Base-by-base conservation (phyloP, 2,888 invertebrate species). In the Taphrorychus bicolor region DNA sequence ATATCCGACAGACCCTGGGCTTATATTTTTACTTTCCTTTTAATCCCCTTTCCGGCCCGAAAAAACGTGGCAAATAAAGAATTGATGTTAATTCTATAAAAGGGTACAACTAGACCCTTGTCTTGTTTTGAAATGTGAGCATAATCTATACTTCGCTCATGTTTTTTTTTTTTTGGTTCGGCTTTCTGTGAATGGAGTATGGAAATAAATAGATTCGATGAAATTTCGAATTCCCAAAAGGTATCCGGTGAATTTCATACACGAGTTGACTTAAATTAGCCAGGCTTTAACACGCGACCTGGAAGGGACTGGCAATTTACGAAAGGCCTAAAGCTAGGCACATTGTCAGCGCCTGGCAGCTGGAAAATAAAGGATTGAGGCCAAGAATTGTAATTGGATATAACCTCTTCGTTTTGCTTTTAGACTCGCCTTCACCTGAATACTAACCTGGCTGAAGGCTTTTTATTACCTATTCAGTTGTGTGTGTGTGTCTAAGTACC, bases 71-170 rank as follows among this genome's bases (percentile, higher is more conserved):
- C 24, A 16, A 48, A 59, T 59, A 59, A 59, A 59, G 23, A 59
- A 59, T 59, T 59, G 14, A 59, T 59, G 45, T 59, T 59, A 59
- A 59, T 59, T 48, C 17, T 24, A 24, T 48, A 16, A 59, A 59
- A 48, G 58, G 58, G 11, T 19, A 17, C n/a, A 16, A 23, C 22
- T 41, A 17, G 21, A 23, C 58, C 58, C 17, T 59, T 59, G 11
- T 49, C 58, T n/a, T 24, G 4, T 22, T 17, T 59, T 9, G 23
- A 24, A 18, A 21, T 59, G 16, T 9, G 48, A 45, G 24, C 1
- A 17, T 59, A 48, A 7, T 45, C 45, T n/a, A 45, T n/a, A 45
- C 5, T 5, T 11, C 3, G 7, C 1, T 32, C 7, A 32, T 32
- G 1, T 9, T 32, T 32, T 9, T 3, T 32, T 9, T 32, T 32